Percentiles rank a stretch among this genome's conserved stretches.
Evolutionary conservation across 2,797 vertebrate species (phyloP).

Genomic region (Spinibarbus caldwelli): DNA sequence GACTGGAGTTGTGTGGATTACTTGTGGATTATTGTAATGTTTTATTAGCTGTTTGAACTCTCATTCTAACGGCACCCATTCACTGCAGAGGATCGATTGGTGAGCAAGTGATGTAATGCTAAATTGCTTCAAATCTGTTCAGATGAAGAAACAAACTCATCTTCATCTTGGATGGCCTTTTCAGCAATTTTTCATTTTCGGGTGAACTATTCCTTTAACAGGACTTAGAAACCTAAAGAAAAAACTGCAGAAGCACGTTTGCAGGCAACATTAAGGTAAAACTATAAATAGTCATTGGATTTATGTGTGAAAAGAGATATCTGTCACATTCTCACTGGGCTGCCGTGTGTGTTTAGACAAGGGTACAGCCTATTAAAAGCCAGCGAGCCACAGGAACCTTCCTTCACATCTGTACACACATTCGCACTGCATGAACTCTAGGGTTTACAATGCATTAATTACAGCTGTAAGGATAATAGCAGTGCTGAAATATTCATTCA

Average conservation of each 20-base stretch:
- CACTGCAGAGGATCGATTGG: background rate
- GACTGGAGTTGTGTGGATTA: background rate
- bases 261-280: no score
- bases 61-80: background rate
- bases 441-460: constrained; percentile 50
- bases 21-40: background rate
- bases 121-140: background rate
- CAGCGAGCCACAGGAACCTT: constrained; percentile 26
- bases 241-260: background rate
- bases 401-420: constrained; percentile 22
- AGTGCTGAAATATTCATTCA: constrained; percentile 47
- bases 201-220: background rate
- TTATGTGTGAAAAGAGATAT: constrained; percentile 8
- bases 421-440: constrained; percentile 28
- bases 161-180: background rate
- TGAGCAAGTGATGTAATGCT: background rate
- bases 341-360: constrained; percentile 16
- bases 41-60: background rate
- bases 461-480: constrained; percentile 36
- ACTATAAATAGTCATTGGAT: constrained; percentile 1
- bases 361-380: constrained; percentile 27
- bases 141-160: no score
- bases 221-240: background rate
- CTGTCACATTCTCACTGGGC: background rate
- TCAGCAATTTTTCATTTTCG: background rate